These are phyloP conservation scores for Caenorhabditis virilis DNA, from an alignment of 2,888 invertebrate genomes.

Conservation along the genomic window DNA sequence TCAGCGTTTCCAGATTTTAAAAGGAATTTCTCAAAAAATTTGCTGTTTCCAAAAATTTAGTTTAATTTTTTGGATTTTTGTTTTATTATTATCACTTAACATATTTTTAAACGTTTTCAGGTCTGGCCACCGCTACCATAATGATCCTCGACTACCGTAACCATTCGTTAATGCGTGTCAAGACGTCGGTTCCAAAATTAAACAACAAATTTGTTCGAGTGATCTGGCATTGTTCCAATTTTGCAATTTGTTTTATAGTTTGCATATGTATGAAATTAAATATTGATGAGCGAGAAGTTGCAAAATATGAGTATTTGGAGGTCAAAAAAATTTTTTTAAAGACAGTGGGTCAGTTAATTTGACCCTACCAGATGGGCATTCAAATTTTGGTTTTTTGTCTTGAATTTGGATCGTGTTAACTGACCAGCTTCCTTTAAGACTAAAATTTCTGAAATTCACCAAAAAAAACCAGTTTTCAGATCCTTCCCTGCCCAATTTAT, in stretches of 20 bases:
- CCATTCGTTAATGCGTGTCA: background rate
- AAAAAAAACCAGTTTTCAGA: background rate
- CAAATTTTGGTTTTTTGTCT: too few relatives aligned
- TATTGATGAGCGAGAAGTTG: background rate
- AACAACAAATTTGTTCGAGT: background rate
- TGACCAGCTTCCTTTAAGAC: background rate
- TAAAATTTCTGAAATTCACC: background rate
- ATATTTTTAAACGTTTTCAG: too few relatives aligned
- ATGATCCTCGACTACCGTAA: conserved; percentile 10
- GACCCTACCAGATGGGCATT: too few relatives aligned
- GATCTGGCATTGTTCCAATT: conserved; percentile 6
- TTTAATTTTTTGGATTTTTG: too few relatives aligned
- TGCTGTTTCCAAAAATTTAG: too few relatives aligned
- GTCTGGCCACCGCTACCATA: background rate
- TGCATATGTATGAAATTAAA: background rate
- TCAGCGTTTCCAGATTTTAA: too few relatives aligned
- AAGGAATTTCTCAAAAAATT: too few relatives aligned
- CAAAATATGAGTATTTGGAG: conserved; percentile 1
- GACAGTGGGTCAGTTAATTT: too few relatives aligned
- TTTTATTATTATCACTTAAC: too few relatives aligned
- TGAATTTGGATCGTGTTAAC: too few relatives aligned
- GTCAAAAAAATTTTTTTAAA: background rate
- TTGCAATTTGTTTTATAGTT: background rate
- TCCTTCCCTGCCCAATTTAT: conserved; percentile 3
- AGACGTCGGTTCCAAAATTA: background rate